Evolutionary conservation across 1,140 invertebrate genomes (phyloP).

Genomic region (Drosophila parvula): DNA sequence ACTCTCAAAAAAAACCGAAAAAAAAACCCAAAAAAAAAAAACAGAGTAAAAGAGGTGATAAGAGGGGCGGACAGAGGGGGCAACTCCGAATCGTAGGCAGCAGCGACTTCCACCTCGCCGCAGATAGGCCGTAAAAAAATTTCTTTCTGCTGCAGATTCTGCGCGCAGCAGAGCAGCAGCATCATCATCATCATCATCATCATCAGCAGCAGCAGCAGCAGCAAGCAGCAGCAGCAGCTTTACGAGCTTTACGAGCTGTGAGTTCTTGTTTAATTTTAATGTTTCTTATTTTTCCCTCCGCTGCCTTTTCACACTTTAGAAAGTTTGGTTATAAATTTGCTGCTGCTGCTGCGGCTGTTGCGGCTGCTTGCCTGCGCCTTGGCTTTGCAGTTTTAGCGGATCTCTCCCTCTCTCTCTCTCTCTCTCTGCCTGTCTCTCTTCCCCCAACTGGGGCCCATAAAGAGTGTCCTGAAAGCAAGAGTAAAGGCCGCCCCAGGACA

Average conservation of each 20-base stretch:
- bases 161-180: conserved; percentile 41
- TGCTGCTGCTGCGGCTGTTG: conserved; percentile 29
- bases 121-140: conserved; percentile 71
- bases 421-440: neutral
- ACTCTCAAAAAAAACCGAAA: conserved; percentile 25
- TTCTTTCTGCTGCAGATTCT: conserved; percentile 71
- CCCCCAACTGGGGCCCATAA: neutral
- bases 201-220: neutral
- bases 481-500: neutral
- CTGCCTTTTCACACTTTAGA: conserved; percentile 64
- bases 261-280: conserved; percentile 66
- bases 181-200: conserved; percentile 1
- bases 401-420: neutral
- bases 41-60: conserved; percentile 29
- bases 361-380: conserved; percentile 13
- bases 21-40: conserved; percentile 30
- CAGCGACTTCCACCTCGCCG: conserved; percentile 9
- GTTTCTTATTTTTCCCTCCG: conserved; percentile 34
- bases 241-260: conserved; percentile 38
- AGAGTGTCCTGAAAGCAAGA: conserved; percentile 12
- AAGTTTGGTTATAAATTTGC: conserved; percentile 68
- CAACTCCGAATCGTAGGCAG: conserved; percentile 58
- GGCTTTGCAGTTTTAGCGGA: conserved; percentile 11
- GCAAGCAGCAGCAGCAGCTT: conserved; percentile 4
- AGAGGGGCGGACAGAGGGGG: conserved; percentile 5